Evolutionary conservation across 1,140 invertebrate species (phyloP).

Genomic region (Proales similis): DNA sequence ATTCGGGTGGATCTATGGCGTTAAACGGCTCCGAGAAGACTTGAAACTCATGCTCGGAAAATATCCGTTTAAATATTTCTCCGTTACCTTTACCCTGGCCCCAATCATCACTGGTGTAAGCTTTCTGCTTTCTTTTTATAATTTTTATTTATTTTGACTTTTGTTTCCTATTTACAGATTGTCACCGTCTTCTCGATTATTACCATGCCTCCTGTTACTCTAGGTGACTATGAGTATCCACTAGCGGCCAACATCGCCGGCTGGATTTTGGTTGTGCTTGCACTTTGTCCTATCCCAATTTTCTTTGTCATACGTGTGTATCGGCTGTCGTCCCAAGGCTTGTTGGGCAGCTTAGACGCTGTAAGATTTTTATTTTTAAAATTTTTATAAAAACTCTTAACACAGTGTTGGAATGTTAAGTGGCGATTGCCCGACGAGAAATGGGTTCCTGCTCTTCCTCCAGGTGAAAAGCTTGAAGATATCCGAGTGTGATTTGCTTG

Average conservation of each 20-base stretch:
- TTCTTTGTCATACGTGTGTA: too few relatives aligned
- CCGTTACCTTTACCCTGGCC: conserved; percentile 7
- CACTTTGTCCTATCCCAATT: conserved; percentile 31
- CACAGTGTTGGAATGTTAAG: too few relatives aligned
- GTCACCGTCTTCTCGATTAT: conserved; percentile 2
- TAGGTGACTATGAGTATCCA: conserved; percentile 29
- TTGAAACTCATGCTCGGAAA: conserved; percentile 31
- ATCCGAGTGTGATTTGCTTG: too few relatives aligned
- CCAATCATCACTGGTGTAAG: conserved; percentile 27
- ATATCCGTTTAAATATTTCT: conserved; percentile 8
- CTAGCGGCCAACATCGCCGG: conserved; percentile 11
- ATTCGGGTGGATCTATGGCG: conserved; percentile 67
- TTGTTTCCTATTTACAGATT: neutral
- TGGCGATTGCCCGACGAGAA: too few relatives aligned
- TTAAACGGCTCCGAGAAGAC: neutral
- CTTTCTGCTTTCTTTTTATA: neutral
- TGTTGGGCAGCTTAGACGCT: too few relatives aligned
- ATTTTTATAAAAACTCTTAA: too few relatives aligned
- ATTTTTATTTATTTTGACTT: neutral
- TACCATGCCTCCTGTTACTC: neutral
- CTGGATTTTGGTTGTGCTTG: conserved; percentile 30
- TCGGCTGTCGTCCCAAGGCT: too few relatives aligned
- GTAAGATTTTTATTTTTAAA: too few relatives aligned
- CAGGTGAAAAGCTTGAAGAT: too few relatives aligned
- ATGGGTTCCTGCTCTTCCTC: too few relatives aligned